These are phyloP conservation scores for Lophotis ruficrista DNA, from an alignment of 2,113 vertebrate genomes.

Conservation along the genomic window DNA sequence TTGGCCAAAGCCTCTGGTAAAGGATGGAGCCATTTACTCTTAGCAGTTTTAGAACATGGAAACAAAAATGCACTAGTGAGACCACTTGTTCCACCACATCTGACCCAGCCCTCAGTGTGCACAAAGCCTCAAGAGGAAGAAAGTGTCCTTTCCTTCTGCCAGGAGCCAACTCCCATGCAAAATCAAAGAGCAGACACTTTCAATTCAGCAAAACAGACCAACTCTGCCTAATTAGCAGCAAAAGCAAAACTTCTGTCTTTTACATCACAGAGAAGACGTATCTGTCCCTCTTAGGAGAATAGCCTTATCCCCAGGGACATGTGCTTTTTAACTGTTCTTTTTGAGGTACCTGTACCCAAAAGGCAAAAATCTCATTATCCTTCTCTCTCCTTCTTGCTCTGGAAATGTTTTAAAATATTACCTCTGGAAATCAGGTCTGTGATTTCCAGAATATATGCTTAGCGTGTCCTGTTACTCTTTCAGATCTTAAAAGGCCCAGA, in stretches of 20 bases:
- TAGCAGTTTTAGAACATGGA: background rate
- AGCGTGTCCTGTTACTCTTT: background rate
- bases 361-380: constrained; percentile 7
- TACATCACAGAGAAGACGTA: background rate
- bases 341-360: background rate
- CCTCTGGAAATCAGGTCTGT: background rate
- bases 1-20: background rate
- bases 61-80: background rate
- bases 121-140: background rate
- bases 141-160: background rate
- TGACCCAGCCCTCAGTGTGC: background rate
- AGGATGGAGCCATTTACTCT: background rate
- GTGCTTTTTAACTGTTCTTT: background rate
- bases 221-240: background rate
- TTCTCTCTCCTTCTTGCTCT: background rate
- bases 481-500: background rate
- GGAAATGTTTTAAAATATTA: constrained; percentile 8
- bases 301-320: background rate
- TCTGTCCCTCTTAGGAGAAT: background rate
- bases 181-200: background rate
- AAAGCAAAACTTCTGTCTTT: background rate
- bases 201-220: background rate
- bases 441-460: background rate
- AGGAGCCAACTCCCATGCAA: background rate
- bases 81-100: background rate